Conservation (phyloP, 2,113 vertebrate genomes). For the Grammomys surdaster region DNA sequence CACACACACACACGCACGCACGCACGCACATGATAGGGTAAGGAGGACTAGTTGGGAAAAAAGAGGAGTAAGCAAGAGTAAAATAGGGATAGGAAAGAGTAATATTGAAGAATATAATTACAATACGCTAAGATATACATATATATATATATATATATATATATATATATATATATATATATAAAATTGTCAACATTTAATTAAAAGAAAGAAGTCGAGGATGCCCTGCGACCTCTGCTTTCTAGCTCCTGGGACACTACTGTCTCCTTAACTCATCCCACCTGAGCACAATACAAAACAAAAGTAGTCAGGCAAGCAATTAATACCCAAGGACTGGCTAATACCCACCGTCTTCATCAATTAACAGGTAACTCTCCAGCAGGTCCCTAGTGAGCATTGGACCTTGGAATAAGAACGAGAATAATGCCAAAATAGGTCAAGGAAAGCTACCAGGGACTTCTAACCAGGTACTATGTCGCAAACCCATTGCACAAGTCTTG, state of each 20-base stretch:
- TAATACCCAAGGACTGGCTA: no score
- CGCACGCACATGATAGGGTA: accelerated
- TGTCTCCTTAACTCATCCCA: neutral
- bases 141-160: no score
- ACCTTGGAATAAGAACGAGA: neutral
- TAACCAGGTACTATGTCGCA: neutral
- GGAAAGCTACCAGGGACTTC: neutral
- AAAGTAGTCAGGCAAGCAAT: neutral
- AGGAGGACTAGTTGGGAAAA: neutral
- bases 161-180: no score
- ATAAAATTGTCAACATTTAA: neutral
- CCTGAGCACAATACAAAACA: neutral
- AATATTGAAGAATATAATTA: no score
- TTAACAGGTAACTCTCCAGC: neutral
- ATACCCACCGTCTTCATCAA: neutral
- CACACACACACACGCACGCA: neutral
- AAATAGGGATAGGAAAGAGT: neutral
- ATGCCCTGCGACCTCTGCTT: neutral
- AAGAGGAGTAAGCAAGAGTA: neutral
- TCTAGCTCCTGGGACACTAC: neutral
- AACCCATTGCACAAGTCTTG: accelerated
- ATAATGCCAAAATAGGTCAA: neutral
- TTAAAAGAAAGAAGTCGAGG: neutral
- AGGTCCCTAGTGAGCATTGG: neutral
- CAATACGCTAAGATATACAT: neutral